Conservation (phyloP, 1,140 invertebrate genomes). For the Pteromalus puparum region DNA sequence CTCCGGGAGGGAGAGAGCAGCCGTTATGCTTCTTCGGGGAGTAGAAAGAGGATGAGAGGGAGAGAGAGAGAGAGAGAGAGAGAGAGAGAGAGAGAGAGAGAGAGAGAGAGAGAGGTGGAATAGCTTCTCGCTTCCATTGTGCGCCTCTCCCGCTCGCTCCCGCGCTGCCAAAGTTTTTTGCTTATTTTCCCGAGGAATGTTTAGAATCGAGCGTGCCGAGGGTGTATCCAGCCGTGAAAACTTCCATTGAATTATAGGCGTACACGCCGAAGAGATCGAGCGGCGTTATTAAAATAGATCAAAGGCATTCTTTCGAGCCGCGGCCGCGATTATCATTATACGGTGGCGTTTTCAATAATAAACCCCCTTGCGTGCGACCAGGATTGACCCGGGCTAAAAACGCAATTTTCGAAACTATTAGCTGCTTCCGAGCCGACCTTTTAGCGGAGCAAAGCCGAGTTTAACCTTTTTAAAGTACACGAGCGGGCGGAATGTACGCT, state of each 20-base stretch:
- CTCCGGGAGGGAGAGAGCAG: not conserved
- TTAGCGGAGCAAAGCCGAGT: no score
- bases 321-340: not conserved
- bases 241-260: not conserved
- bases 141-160: no score
- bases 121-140: not conserved
- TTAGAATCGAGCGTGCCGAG: not conserved
- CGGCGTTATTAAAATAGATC: not conserved
- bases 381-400: no score
- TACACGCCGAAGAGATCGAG: not conserved
- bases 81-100: not conserved
- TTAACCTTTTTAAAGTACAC: no score
- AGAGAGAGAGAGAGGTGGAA: not conserved
- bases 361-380: no score
- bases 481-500: no score
- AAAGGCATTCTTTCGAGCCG: no score
- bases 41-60: not conserved
- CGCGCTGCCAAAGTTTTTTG: not conserved
- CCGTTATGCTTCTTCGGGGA: not conserved
- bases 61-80: not conserved
- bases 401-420: no score
- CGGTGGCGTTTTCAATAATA: not conserved
- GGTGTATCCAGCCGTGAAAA: not conserved
- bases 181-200: not conserved
- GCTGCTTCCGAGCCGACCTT: no score